Conservation (phyloP, 1,140 invertebrate species). For the Drosophila varians region DNA sequence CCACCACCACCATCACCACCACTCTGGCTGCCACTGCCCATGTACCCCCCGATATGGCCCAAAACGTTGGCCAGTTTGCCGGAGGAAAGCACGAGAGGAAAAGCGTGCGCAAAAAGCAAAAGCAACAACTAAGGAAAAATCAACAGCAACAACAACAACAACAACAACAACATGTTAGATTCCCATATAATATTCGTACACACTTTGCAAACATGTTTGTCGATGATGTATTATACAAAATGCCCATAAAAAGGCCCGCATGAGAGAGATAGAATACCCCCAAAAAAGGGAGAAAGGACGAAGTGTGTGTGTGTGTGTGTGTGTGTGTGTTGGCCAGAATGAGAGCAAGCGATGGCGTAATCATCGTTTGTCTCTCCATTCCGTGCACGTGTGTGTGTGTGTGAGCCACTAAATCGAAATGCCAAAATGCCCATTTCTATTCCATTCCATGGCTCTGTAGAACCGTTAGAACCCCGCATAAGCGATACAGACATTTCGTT, state of each 20-base stretch:
- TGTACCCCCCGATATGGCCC: not conserved
- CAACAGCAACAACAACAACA: slow-evolving; percentile 23
- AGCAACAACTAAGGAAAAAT: slow-evolving; percentile 26
- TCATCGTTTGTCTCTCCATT: slow-evolving; percentile 76
- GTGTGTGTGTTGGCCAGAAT: slow-evolving; percentile 54
- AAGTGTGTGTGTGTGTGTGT: slow-evolving; percentile 9
- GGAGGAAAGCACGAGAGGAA: slow-evolving; percentile 53
- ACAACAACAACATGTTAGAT: slow-evolving; percentile 70
- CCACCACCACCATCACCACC: slow-evolving; percentile 7
- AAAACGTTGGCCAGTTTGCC: not conserved
- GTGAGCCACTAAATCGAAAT: slow-evolving; percentile 77
- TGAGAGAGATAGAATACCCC: slow-evolving; percentile 61
- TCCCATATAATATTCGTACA: slow-evolving; percentile 83
- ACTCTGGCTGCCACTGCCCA: not conserved
- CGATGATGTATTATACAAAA: slow-evolving; percentile 83
- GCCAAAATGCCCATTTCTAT: slow-evolving; percentile 83
- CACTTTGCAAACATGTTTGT: slow-evolving; percentile 83
- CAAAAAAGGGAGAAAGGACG: not conserved
- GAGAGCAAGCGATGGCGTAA: slow-evolving; percentile 78
- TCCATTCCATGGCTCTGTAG: slow-evolving; percentile 58
- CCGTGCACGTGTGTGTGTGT: slow-evolving; percentile 38
- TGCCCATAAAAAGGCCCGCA: slow-evolving; percentile 82
- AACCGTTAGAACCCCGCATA: slow-evolving; percentile 77
- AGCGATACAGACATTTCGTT: slow-evolving; percentile 82
- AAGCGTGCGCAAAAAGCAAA: slow-evolving; percentile 72